Evolutionary conservation across 2,888 invertebrate genomes (phyloP).

Genomic region (Yponomeuta evonymella): DNA sequence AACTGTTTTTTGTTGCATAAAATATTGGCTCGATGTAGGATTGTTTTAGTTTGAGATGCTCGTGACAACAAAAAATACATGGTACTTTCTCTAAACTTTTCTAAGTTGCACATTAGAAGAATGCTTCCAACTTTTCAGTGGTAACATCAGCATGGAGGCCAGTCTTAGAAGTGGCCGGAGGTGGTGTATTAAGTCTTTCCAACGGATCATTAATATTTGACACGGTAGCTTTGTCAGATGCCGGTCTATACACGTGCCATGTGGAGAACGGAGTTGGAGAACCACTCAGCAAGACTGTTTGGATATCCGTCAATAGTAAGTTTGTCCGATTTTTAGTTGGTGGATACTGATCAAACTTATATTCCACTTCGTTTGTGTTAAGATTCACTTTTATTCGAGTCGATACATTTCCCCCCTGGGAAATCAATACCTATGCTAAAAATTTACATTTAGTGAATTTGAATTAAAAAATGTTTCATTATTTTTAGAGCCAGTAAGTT

Average conservation of each 20-base stretch:
- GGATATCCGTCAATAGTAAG: slow-evolving; percentile 72
- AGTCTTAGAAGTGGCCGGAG: slow-evolving; percentile 66
- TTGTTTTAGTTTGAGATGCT: no score
- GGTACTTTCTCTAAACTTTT: no score
- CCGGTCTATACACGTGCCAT: slow-evolving; percentile 66
- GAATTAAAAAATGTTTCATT: no score
- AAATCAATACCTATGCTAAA: no score
- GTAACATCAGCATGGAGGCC: slow-evolving; percentile 65
- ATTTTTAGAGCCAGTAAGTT: slow-evolving; percentile 83
- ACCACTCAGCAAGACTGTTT: slow-evolving; percentile 66
- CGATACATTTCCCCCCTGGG: no score
- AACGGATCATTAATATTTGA: slow-evolving; percentile 69
- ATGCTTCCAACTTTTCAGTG: slow-evolving; percentile 34
- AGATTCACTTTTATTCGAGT: slow-evolving; percentile 13
- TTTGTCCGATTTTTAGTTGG: slow-evolving; percentile 22
- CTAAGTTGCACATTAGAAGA: no score
- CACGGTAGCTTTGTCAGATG: slow-evolving; percentile 63
- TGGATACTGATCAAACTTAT: no score
- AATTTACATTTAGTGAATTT: no score
- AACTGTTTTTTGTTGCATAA: no score
- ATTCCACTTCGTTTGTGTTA: no score
- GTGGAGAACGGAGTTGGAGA: slow-evolving; percentile 73
- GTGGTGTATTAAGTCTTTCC: slow-evolving; percentile 64
- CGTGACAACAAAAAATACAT: no score
- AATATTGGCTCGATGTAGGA: no score